Evolutionary conservation across 2,113 vertebrate species (phyloP).

Genomic region (Podiceps cristatus): DNA sequence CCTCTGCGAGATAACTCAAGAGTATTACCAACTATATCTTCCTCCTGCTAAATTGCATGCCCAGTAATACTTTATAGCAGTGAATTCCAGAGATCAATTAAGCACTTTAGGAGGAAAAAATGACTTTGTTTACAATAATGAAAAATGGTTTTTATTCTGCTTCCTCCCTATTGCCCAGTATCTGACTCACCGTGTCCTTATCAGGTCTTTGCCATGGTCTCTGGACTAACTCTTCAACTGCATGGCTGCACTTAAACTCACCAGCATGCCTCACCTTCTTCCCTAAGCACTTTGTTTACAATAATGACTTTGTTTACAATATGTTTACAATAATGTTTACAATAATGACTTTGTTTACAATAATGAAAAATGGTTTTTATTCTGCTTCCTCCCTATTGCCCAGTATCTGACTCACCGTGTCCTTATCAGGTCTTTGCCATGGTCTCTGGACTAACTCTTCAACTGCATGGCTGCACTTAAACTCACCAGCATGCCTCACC

Average conservation of each 20-base stretch:
- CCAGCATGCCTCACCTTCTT: background rate
- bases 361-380: background rate
- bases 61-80: background rate
- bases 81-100: slow-evolving; percentile 10
- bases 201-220: background rate
- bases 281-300: background rate
- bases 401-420: background rate
- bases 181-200: background rate
- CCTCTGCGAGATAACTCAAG: background rate
- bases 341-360: background rate
- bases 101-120: background rate
- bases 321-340: too few relatives aligned
- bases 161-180: background rate
- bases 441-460: background rate
- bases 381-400: background rate
- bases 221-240: background rate
- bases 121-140: background rate
- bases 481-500: background rate
- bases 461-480: background rate
- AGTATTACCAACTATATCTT: background rate
- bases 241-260: background rate
- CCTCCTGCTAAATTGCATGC: background rate
- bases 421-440: background rate
- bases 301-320: too few relatives aligned
- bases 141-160: background rate